Evolutionary conservation across 2,888 invertebrate species (phyloP).

Genomic region (Asteroscopus sphinx): DNA sequence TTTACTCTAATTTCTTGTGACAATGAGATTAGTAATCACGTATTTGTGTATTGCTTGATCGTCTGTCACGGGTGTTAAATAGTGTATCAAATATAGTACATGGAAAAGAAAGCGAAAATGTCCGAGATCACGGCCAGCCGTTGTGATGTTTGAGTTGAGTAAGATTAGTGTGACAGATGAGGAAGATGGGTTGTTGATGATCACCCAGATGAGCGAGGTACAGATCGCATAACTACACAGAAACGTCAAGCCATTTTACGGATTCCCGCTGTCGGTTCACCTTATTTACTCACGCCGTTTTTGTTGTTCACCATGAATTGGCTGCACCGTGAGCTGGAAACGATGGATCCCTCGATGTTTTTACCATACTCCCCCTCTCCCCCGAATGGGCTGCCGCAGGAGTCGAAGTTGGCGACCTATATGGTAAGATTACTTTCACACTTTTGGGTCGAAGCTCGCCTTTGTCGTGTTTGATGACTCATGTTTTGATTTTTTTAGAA

Average conservation of each 20-base stretch:
- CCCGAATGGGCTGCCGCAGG: conserved; percentile 94
- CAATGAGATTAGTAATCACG: conserved; percentile 50
- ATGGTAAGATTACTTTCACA: conserved; percentile 89
- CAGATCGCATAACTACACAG: conserved; percentile 44
- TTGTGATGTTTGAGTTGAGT: conserved; percentile 60
- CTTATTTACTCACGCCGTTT: conserved; percentile 35
- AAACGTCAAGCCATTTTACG: conserved; percentile 35
- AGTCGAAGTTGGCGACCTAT: conserved; percentile 95
- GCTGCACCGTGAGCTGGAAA: conserved; percentile 67
- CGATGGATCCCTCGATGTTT: conserved; percentile 94
- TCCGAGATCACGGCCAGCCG: conserved; percentile 51
- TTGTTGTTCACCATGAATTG: conserved; percentile 52
- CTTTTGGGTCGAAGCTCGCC: conserved; percentile 7
- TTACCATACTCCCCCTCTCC: conserved; percentile 89
- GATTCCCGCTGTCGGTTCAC: conserved; percentile 30
- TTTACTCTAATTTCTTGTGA: conserved; percentile 40
- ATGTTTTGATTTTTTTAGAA: conserved; percentile 72
- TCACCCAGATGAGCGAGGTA: conserved; percentile 44
- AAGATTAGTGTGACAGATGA: conserved; percentile 44
- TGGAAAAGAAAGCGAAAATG: conserved; percentile 61
- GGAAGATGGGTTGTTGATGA: conserved; percentile 64
- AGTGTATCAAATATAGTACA: conserved; percentile 41
- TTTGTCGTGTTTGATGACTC: conserved; percentile 21
- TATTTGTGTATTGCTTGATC: conserved; percentile 65
- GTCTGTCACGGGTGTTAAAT: conserved; percentile 57